Conservation (phyloP, 2,797 vertebrate genomes). For the Mormyrus proboscirostris region DNA sequence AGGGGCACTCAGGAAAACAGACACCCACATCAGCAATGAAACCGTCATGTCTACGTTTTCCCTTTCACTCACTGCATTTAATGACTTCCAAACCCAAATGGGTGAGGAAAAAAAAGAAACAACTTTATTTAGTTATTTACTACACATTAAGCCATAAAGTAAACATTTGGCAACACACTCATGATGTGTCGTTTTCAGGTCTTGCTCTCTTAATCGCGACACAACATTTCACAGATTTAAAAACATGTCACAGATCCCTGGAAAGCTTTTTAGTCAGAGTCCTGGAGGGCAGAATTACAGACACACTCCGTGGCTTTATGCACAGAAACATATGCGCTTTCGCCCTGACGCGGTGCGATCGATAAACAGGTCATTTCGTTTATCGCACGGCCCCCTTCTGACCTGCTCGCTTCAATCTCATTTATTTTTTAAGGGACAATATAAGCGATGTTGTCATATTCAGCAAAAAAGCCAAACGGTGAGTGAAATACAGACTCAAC, state of each 20-base stretch:
- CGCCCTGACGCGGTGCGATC: slow-evolving; percentile 1
- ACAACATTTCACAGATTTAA: background rate
- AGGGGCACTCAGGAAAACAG: background rate
- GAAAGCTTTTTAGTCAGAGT: background rate
- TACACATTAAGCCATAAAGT: background rate
- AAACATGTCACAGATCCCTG: background rate
- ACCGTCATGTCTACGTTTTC: background rate
- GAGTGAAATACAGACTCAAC: slow-evolving; percentile 25
- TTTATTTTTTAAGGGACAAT: slow-evolving; percentile 35
- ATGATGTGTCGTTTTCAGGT: background rate
- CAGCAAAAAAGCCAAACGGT: slow-evolving; percentile 14
- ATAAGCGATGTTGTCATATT: slow-evolving; percentile 21
- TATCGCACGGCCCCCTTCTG: slow-evolving; percentile 34
- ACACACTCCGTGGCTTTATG: background rate
- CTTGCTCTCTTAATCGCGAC: background rate
- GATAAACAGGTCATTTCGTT: slow-evolving; percentile 34
- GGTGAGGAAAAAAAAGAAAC: background rate
- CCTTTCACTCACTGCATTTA: background rate
- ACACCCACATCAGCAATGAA: background rate
- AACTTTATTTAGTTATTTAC: background rate
- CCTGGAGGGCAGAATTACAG: background rate
- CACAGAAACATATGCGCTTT: background rate
- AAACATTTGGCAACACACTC: background rate
- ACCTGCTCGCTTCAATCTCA: slow-evolving; percentile 40
- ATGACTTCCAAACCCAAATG: background rate